Base-by-base conservation (phyloP, 2,888 invertebrate species). In the Apeira syringaria region DNA sequence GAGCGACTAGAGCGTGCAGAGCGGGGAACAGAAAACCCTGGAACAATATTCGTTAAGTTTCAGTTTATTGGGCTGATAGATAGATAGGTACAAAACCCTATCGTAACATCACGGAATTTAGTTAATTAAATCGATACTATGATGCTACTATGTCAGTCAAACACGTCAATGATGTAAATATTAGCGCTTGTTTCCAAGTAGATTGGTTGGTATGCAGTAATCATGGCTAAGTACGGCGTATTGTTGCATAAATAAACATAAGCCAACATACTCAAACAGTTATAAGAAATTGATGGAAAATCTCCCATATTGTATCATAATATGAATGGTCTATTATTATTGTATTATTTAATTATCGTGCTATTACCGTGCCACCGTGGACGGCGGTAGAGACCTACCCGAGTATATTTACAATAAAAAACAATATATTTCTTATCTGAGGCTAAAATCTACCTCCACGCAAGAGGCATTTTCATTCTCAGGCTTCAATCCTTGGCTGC, bases 21-120 rank as follows among this genome's bases (percentile, higher is more conserved):
- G 93, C 88, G 0, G 94, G 94, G 61, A 93, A 94, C 0, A 92
- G 73, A 27, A 92, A 83, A 12, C 94, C 94, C 87, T 92, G 62
- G 0, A 73, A 69, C 37, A 48, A 48, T n/a, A n/a, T n/a, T n/a
- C n/a, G n/a, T n/a, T n/a, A n/a, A n/a, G n/a, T n/a, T n/a, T n/a
- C n/a, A n/a, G n/a, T n/a, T n/a, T n/a, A n/a, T n/a, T n/a, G n/a
- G n/a, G n/a, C n/a, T n/a, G n/a, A n/a, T n/a, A n/a, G n/a, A n/a
- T n/a, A n/a, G n/a, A n/a, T n/a, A n/a, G n/a, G n/a, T n/a, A n/a
- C n/a, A n/a, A n/a, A n/a, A n/a, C n/a, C n/a, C n/a, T n/a, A n/a
- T n/a, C n/a, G n/a, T n/a, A n/a, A n/a, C n/a, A n/a, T n/a, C n/a
- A n/a, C n/a, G n/a, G n/a, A n/a, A n/a, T n/a, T n/a, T n/a, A n/a